Evolutionary conservation across 2,888 invertebrate species (phyloP).

Genomic region (Endotricha flammealis): DNA sequence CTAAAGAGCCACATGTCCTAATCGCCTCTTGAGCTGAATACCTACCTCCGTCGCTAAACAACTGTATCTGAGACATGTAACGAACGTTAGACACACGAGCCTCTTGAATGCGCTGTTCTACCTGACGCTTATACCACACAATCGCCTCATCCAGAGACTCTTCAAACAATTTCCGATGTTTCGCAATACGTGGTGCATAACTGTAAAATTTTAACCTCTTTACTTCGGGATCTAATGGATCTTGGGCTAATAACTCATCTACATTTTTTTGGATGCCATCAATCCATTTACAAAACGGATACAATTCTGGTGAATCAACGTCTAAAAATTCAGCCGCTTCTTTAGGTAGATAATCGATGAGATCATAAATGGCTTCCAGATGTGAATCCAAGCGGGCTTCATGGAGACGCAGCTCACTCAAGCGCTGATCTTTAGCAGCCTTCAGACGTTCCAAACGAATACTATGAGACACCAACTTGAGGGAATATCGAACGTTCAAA

Average conservation of each 20-base stretch:
- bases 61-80: constrained; percentile 41
- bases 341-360: constrained; percentile 37
- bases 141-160: constrained; percentile 42
- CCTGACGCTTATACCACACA: constrained; percentile 31
- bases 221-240: constrained; percentile 35
- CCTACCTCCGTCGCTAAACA: constrained; percentile 50
- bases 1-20: constrained; percentile 33
- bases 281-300: constrained; percentile 48
- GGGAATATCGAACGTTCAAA: constrained; percentile 47
- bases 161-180: constrained; percentile 42
- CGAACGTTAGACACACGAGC: constrained; percentile 56
- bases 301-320: constrained; percentile 40
- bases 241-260: constrained; percentile 27
- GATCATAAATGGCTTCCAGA: constrained; percentile 40
- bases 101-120: constrained; percentile 46
- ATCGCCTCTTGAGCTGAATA: constrained; percentile 48
- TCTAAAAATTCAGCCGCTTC: constrained; percentile 39
- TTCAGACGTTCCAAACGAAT: constrained; percentile 51
- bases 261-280: constrained; percentile 35
- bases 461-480: constrained; percentile 52
- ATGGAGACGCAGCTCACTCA: constrained; percentile 47
- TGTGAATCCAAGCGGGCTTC: constrained; percentile 49
- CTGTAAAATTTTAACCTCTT: constrained; percentile 53
- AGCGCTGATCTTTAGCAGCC: constrained; percentile 39
- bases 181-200: constrained; percentile 44